These are phyloP conservation scores for Euwallacea similis DNA, from an alignment of 1,140 invertebrate species.

Conservation along the genomic window DNA sequence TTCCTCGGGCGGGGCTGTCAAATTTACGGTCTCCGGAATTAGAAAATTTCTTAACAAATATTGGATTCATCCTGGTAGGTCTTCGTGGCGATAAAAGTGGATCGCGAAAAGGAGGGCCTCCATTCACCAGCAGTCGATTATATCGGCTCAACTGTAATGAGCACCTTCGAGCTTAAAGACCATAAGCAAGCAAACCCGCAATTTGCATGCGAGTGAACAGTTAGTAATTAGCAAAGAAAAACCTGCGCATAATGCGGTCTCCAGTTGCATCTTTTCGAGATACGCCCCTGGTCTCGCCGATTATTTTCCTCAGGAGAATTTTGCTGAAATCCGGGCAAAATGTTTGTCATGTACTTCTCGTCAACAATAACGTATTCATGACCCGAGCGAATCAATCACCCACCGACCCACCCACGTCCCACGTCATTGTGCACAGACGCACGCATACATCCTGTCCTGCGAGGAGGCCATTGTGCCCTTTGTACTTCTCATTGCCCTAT, in stretches of 20 bases:
- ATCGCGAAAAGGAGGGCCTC: conserved; percentile 10
- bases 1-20: too few relatives aligned
- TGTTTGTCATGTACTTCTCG: not conserved
- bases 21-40: too few relatives aligned
- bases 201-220: conserved; percentile 22
- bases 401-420: conserved; percentile 15
- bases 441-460: conserved; percentile 27
- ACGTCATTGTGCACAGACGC: conserved; percentile 27
- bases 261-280: not conserved
- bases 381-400: conserved; percentile 24
- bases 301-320: conserved; percentile 1
- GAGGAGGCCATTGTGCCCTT: conserved; percentile 26
- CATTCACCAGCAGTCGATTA: not conserved
- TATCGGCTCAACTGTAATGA: conserved; percentile 15
- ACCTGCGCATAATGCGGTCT: conserved; percentile 10
- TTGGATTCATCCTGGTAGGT: conserved; percentile 5
- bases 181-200: not conserved
- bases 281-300: not conserved
- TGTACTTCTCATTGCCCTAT: conserved; percentile 34
- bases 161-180: conserved; percentile 6
- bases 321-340: not conserved
- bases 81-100: conserved; percentile 7
- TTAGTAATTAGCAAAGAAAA: conserved; percentile 13
- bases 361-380: conserved; percentile 19
- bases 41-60: too few relatives aligned